Percentiles rank a stretch among this genome's conserved stretches.
Evolutionary conservation across 2,797 vertebrate species (phyloP).

Genomic region (Centropyge bicolor): DNA sequence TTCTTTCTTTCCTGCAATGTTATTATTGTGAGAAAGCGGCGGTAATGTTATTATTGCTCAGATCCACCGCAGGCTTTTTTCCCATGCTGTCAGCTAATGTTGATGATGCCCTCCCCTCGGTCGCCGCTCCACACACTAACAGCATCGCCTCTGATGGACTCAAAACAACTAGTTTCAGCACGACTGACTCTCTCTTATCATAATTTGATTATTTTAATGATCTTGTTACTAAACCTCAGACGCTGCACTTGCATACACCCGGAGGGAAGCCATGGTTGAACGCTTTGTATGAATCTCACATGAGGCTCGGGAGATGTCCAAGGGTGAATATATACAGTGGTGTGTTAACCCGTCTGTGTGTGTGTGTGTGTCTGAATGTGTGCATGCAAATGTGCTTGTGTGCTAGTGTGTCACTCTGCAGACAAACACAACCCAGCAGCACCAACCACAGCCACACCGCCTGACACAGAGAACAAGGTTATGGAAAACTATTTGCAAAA

Average conservation of each 20-base stretch:
- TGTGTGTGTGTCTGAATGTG: conserved; percentile 40
- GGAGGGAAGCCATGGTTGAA: conserved; percentile 77
- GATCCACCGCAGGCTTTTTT: conserved; percentile 75
- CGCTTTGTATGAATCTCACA: conserved; percentile 81
- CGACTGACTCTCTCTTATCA: conserved; percentile 83
- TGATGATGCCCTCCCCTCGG: conserved; percentile 72
- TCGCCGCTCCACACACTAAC: conserved; percentile 64
- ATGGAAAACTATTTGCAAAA: conserved; percentile 77
- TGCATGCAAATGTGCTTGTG: conserved; percentile 62
- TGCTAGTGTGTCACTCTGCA: conserved; percentile 56
- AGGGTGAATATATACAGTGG: conserved; percentile 75
- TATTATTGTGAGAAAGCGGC: conserved; percentile 75
- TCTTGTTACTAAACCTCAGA: conserved; percentile 83
- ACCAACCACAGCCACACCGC: conserved; percentile 50
- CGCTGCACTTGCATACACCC: conserved; percentile 75
- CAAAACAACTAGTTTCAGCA: conserved; percentile 83
- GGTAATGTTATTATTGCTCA: conserved; percentile 76
- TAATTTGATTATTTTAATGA: conserved; percentile 92
- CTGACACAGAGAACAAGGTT: conserved; percentile 73
- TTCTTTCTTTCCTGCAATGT: conserved; percentile 64
- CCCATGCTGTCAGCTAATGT: conserved; percentile 80
- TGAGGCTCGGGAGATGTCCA: conserved; percentile 74
- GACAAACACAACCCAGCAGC: conserved; percentile 64
- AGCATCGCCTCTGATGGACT: conserved; percentile 80
- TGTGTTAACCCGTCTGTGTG: conserved; percentile 64